These are phyloP conservation scores for Drosophila teissieri DNA, from an alignment of 1,140 invertebrate genomes.

Conservation along the genomic window DNA sequence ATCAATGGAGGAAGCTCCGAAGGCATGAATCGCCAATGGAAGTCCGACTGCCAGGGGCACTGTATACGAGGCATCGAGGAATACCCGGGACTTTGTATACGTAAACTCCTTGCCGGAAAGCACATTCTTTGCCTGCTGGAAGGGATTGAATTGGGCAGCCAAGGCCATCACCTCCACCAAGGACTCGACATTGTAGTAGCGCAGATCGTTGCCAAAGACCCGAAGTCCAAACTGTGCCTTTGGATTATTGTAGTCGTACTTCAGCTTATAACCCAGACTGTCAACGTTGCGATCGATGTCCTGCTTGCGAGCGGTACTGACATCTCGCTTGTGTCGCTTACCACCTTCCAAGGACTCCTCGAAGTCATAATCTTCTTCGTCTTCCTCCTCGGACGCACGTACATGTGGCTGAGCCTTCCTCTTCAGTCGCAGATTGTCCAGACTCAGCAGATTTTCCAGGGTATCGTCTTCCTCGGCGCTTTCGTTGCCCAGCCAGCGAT, in stretches of 20 bases:
- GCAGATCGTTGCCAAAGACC: slow-evolving; percentile 92
- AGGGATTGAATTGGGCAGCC: slow-evolving; percentile 88
- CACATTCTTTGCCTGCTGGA: slow-evolving; percentile 88
- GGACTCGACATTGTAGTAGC: slow-evolving; percentile 88
- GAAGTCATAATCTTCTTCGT: slow-evolving; percentile 58
- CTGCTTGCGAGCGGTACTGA: slow-evolving; percentile 39
- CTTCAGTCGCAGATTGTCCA: slow-evolving; percentile 71
- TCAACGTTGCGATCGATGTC: slow-evolving; percentile 64
- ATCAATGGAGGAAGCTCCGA: slow-evolving; percentile 93
- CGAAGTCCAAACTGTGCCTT: slow-evolving; percentile 86
- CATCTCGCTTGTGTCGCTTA: slow-evolving; percentile 36
- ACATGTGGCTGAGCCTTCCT: slow-evolving; percentile 24
- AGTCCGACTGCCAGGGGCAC: slow-evolving; percentile 93
- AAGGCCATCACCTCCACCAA: slow-evolving; percentile 88
- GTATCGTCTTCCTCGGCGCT: slow-evolving; percentile 70
- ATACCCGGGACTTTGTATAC: slow-evolving; percentile 91
- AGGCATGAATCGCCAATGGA: slow-evolving; percentile 92
- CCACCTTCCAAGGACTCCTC: slow-evolving; percentile 32
- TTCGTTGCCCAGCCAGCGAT: slow-evolving; percentile 73
- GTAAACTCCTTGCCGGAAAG: slow-evolving; percentile 91
- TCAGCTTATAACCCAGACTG: slow-evolving; percentile 74
- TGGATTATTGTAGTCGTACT: slow-evolving; percentile 86
- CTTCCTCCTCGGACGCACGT: background rate
- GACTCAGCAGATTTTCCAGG: slow-evolving; percentile 68
- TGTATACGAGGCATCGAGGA: slow-evolving; percentile 93